Evolutionary conservation across 1,140 invertebrate species (phyloP), one percentile per base, ranked within the genome.

Genomic region (Harpegnathos saltator): DNA sequence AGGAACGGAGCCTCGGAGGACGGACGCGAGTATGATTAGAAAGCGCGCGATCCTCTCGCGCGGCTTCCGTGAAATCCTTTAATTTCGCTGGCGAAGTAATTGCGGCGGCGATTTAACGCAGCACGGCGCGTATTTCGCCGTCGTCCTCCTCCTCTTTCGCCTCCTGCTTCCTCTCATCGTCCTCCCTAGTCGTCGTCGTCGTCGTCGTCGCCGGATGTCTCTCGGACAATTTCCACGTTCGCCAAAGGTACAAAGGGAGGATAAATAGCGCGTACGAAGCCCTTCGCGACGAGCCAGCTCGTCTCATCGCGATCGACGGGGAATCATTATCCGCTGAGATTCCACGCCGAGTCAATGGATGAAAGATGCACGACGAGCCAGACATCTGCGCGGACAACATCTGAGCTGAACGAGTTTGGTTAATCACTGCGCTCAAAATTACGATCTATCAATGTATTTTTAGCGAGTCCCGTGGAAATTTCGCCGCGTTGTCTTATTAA

Each of bases 11-110:
- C 24, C 33, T 19, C 19, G 56, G 56, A 74, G 61, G 22, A 75
- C 56, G 29, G 62, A 48, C 38, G 22, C 12, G 44, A 63, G 50
- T 82, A 63, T 58, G 61, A 83, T 83, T 83, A 75, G 72, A 83
- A 83, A 66, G 58, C 61, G 48, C n/a, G 69, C 54, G 54, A 68
- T 78, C 33, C 50, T 78, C 48, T 68, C 29, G 15, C 29, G 33
- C 38, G 44, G 63, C 63, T 66, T n/a, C 48, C 22, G 73, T 68
- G 54, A 83, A 78, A 59, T 83, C 82, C 63, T 77, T 83, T 83
- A 83, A 83, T 83, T 83, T 68, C 52, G 38, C 38, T 59, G 54
- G 63, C n/a, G 68, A 62, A 38, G 61, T 82, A 82, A 82, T 82
- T 73, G 48, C 78, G 56, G 29, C 38, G 69, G 58, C 78, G 75